Conservation (phyloP, 2,888 invertebrate genomes). For the Zeuzera pyrina region DNA sequence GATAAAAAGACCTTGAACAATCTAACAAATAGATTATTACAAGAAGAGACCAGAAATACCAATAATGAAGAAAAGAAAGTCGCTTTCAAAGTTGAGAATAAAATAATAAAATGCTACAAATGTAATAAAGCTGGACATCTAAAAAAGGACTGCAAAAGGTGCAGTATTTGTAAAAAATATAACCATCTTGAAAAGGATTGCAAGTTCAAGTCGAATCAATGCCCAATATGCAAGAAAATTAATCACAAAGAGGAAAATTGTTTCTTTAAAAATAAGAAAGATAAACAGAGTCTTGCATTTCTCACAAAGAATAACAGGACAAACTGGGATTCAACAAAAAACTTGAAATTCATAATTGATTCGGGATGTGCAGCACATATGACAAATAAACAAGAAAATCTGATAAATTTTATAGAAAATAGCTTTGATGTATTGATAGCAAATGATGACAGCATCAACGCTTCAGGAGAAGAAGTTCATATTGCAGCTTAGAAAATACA, state of each 20-base stretch:
- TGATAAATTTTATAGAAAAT: background rate
- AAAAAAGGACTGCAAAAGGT: no score
- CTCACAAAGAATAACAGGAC: background rate
- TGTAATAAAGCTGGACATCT: no score
- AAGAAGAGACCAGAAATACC: no score
- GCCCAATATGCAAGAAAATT: conserved; percentile 2
- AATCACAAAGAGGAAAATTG: conserved; percentile 2
- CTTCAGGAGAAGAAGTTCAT: background rate
- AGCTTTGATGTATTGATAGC: background rate
- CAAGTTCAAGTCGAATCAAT: background rate
- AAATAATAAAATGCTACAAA: no score
- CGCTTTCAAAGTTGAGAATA: no score
- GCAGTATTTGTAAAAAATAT: conserved; percentile 2
- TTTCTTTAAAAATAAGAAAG: conserved; percentile 2
- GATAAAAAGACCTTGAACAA: background rate
- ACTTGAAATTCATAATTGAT: conserved; percentile 1
- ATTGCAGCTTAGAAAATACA: background rate
- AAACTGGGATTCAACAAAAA: background rate
- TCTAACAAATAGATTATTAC: no score
- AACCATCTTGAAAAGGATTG: conserved; percentile 1
- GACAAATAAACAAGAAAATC: background rate
- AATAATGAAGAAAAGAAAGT: no score
- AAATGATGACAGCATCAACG: background rate
- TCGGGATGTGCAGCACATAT: background rate
- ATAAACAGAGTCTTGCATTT: conserved; percentile 4